A percentile compares a stretch with the other conserved stretches of the same genome.
Evolutionary conservation across 2,113 vertebrate genomes (phyloP).

Genomic region (Calidris pugnax): DNA sequence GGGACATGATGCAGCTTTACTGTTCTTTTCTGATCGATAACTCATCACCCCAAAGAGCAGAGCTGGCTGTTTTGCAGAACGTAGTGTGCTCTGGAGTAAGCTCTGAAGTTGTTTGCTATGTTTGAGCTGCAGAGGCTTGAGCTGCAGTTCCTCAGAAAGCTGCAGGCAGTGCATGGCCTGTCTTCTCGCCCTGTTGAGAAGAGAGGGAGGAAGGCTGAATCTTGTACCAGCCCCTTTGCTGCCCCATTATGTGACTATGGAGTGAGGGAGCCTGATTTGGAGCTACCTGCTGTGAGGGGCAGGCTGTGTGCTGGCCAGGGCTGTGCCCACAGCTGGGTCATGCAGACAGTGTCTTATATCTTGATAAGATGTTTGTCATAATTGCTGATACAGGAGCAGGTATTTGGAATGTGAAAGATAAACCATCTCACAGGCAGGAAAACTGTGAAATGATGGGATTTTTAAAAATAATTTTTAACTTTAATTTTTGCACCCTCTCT

Average conservation of each 20-base stretch:
- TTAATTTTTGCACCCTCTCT: not conserved
- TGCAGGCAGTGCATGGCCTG: not conserved
- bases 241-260: not conserved
- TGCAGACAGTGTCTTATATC: not conserved
- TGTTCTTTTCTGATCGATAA: not conserved
- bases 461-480: fast-evolving
- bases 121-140: not conserved
- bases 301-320: not conserved
- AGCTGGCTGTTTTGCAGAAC: not conserved
- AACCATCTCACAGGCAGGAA: not conserved
- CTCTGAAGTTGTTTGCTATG: not conserved
- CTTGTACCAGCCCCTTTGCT: not conserved
- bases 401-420: not conserved
- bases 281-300: not conserved
- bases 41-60: not conserved
- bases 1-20: not conserved
- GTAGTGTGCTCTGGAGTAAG: not conserved
- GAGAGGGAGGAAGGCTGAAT: not conserved
- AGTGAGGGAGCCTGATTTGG: not conserved
- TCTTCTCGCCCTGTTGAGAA: not conserved
- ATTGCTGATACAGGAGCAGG: not conserved
- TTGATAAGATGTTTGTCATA: not conserved
- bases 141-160: not conserved
- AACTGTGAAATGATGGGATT: not conserved
- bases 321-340: not conserved